Evolutionary conservation across 2,888 invertebrate species (phyloP).

Genomic region (Dinocampus coccinellae): DNA sequence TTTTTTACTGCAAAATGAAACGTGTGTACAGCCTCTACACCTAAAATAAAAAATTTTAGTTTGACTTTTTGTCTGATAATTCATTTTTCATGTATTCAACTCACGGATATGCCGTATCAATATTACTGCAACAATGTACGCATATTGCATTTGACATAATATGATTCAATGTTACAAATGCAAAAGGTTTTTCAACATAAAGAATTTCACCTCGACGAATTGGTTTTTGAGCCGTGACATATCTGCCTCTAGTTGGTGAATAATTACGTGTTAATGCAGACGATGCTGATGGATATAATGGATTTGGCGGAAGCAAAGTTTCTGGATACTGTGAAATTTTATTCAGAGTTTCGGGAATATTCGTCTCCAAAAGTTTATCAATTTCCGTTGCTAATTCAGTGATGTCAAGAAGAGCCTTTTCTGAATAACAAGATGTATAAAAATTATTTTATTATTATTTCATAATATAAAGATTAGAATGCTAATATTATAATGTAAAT

Average conservation of each 20-base stretch:
- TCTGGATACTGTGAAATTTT: slow-evolving; percentile 60
- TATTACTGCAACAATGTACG: slow-evolving; percentile 78
- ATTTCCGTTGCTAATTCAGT: background rate
- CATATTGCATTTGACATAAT: slow-evolving; percentile 73
- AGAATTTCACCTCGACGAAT: slow-evolving; percentile 79
- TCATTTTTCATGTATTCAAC: slow-evolving; percentile 55
- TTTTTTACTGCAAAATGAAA: slow-evolving; percentile 77
- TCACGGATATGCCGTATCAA: slow-evolving; percentile 76
- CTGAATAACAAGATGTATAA: slow-evolving; percentile 16
- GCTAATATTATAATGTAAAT: slow-evolving; percentile 43
- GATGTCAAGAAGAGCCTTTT: slow-evolving; percentile 19
- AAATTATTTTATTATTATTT: background rate
- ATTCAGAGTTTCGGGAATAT: slow-evolving; percentile 46
- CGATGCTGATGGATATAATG: slow-evolving; percentile 72
- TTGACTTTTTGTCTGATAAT: background rate
- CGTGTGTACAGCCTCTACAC: slow-evolving; percentile 77
- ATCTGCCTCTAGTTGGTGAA: slow-evolving; percentile 75
- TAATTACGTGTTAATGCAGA: slow-evolving; percentile 72
- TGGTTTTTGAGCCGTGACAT: slow-evolving; percentile 74
- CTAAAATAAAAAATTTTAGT: slow-evolving; percentile 66
- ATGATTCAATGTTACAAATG: slow-evolving; percentile 78
- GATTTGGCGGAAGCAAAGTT: slow-evolving; percentile 70
- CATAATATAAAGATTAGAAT: slow-evolving; percentile 10
- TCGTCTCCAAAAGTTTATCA: slow-evolving; percentile 45
- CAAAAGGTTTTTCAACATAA: slow-evolving; percentile 85